Conservation (phyloP, 2,797 vertebrate species). For the Neoniphon sammara region DNA sequence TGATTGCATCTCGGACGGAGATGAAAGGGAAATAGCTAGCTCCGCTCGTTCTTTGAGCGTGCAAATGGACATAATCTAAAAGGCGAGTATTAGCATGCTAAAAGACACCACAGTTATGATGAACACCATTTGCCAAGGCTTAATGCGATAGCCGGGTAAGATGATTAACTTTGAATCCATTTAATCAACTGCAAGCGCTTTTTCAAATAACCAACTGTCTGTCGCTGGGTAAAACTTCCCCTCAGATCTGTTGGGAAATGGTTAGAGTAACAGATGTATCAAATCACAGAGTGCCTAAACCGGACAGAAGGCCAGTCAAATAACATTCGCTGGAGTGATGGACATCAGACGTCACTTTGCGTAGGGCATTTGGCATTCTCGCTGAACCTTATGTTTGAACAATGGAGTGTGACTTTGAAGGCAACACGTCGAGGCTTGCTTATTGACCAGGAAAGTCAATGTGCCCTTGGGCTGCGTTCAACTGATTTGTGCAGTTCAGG, state of each 20-base stretch:
- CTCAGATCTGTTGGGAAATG: constrained; percentile 66
- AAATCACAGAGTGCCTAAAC: constrained; percentile 49
- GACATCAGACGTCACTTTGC: constrained; percentile 63
- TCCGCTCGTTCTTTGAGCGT: constrained; percentile 57
- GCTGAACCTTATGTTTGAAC: constrained; percentile 36
- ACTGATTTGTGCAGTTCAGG: constrained; percentile 70
- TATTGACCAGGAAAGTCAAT: constrained; percentile 64
- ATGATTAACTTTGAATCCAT: constrained; percentile 82
- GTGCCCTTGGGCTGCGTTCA: constrained; percentile 73
- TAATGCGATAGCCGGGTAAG: constrained; percentile 77
- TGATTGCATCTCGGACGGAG: constrained; percentile 69
- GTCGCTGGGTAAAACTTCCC: constrained; percentile 54
- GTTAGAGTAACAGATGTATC: constrained; percentile 57
- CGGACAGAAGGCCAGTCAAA: constrained; percentile 43
- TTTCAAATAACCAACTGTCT: constrained; percentile 72
- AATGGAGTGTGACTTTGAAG: constrained; percentile 39
- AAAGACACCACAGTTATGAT: constrained; percentile 74
- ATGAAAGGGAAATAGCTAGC: constrained; percentile 72
- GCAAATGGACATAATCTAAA: constrained; percentile 76
- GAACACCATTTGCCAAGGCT: constrained; percentile 79
- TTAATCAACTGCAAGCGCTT: constrained; percentile 77
- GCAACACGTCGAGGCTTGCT: constrained; percentile 38
- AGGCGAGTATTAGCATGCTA: constrained; percentile 77
- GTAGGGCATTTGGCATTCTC: constrained; percentile 42
- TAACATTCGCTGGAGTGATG: constrained; percentile 58